Percentiles rank a stretch among this genome's conserved stretches.
Conservation (phyloP, 2,797 vertebrate genomes). For the Onychomys leucogaster region DNA sequence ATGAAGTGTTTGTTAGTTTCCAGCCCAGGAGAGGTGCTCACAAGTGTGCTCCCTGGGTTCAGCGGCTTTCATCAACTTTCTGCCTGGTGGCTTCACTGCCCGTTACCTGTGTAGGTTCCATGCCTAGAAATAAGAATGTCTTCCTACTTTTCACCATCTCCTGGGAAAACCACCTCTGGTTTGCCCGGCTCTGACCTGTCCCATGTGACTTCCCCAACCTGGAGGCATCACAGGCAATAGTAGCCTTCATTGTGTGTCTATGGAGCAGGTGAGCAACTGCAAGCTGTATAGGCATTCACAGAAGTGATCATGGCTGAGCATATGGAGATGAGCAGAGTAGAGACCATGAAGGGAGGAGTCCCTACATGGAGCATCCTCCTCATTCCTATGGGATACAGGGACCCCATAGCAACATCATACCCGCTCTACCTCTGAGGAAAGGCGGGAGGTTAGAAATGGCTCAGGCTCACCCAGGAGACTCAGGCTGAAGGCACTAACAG, state of each 20-base stretch:
- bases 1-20: neutral
- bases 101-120: neutral
- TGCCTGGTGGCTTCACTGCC: neutral
- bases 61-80: too few relatives aligned
- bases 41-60: fast-evolving
- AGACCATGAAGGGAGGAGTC: neutral
- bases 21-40: fast-evolving
- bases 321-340: neutral
- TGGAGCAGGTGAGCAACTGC: fast-evolving
- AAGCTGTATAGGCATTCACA: fast-evolving
- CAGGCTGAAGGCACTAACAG: neutral
- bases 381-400: too few relatives aligned
- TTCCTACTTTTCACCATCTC: neutral
- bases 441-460: neutral
- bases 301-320: fast-evolving
- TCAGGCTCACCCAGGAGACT: neutral
- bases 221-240: neutral
- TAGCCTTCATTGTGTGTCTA: too few relatives aligned
- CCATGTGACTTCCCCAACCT: neutral
- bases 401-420: fast-evolving
- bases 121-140: neutral
- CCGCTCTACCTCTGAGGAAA: neutral
- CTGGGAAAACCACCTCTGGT: neutral
- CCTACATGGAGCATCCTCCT: neutral
- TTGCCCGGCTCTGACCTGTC: too few relatives aligned